These are phyloP conservation scores for Zootermopsis nevadensis DNA, from an alignment of 2,888 invertebrate species.

Conservation along the genomic window DNA sequence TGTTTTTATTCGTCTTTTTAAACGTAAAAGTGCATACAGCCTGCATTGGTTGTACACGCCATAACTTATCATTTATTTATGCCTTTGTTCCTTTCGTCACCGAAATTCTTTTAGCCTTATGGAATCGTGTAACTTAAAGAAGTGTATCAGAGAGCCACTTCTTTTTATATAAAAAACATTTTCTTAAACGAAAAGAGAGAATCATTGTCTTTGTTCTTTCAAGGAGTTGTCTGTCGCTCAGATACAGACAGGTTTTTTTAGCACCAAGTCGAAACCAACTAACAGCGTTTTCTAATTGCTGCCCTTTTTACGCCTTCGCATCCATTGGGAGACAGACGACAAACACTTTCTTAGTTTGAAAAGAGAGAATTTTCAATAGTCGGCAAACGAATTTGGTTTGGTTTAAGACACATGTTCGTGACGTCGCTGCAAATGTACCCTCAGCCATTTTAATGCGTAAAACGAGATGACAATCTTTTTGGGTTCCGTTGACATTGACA, in stretches of 20 bases:
- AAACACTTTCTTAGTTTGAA: neutral
- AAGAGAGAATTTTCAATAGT: constrained; percentile 2
- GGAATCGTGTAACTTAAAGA: constrained; percentile 9
- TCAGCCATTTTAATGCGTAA: constrained; percentile 20
- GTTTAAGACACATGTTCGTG: constrained; percentile 15
- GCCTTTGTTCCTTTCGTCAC: constrained; percentile 11
- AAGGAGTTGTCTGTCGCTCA: constrained; percentile 16
- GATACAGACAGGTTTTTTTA: neutral
- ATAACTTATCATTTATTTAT: constrained; percentile 27
- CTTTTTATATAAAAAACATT: neutral
- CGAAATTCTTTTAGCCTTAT: neutral
- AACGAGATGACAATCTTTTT: neutral
- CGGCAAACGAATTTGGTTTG: constrained; percentile 6
- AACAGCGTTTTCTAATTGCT: constrained; percentile 23
- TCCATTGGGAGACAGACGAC: neutral
- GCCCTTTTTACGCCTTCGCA: neutral
- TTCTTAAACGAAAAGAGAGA: neutral
- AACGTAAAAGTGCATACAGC: neutral
- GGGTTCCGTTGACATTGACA: neutral
- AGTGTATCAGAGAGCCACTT: constrained; percentile 18
- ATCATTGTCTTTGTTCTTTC: constrained; percentile 8
- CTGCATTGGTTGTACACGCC: neutral
- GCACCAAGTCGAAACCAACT: neutral
- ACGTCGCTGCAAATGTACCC: constrained; percentile 18
- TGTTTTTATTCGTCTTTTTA: neutral